These are phyloP conservation scores for Clarias magur DNA, from an alignment of 2,113 vertebrate species.

Conservation along the genomic window DNA sequence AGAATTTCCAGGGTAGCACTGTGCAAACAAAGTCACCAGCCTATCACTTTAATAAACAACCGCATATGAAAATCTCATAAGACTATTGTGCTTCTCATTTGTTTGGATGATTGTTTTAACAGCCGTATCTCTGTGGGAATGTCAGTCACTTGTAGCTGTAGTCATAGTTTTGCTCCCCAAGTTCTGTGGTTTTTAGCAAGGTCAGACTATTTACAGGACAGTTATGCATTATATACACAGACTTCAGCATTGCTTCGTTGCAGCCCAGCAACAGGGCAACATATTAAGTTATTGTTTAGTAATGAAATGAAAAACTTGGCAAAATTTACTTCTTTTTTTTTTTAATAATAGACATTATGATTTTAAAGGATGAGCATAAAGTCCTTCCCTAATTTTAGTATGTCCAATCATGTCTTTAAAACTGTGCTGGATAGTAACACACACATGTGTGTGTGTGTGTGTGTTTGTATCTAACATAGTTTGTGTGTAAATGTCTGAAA, in stretches of 20 bases:
- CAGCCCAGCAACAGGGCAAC: constrained; percentile 4
- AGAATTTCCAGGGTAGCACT: not conserved
- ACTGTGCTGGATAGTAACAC: too few species aligned
- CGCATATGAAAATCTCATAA: not conserved
- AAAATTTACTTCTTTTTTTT: not conserved
- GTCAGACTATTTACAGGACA: constrained; percentile 13
- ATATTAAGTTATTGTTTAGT: not conserved
- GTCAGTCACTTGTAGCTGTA: not conserved
- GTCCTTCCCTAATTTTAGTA: too few species aligned
- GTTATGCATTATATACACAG: constrained; percentile 34
- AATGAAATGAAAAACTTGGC: not conserved
- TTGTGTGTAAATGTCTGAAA: too few species aligned
- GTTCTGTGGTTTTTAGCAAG: constrained; percentile 32
- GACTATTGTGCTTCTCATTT: not conserved
- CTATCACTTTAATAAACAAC: not conserved
- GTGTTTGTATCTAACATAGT: too few species aligned
- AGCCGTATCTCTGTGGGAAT: constrained; percentile 21
- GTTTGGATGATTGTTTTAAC: constrained; percentile 1
- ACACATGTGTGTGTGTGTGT: too few species aligned
- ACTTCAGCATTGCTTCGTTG: not conserved
- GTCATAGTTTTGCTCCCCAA: not conserved
- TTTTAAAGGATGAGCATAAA: too few species aligned
- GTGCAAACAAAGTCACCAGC: not conserved
- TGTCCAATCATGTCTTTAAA: too few species aligned
- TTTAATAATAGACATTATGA: not conserved